phyloP scores from a whole-genome alignment of 2,113 vertebrate genomes.

The Nycticryphes semicollaris region DNA sequence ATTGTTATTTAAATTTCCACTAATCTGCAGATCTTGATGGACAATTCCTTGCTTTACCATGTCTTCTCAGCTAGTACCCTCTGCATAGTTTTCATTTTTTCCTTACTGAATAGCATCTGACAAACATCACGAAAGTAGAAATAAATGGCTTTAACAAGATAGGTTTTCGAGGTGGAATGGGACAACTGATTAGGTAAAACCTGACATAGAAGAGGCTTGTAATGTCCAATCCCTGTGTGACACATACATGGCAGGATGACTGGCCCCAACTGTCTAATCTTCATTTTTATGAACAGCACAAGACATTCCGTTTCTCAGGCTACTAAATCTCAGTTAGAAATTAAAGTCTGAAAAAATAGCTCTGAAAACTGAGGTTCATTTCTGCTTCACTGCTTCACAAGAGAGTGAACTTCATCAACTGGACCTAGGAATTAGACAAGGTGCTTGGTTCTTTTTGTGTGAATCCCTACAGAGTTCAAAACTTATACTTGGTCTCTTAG shows the following conservation, averaged over 20 bases:
- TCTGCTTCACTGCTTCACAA: not conserved
- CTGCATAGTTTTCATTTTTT: not conserved
- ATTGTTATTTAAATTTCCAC: not conserved
- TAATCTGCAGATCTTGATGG: not conserved
- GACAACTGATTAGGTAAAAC: conserved; percentile 37
- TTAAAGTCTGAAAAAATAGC: not conserved
- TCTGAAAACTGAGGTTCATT: conserved; percentile 11
- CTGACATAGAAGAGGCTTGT: conserved; percentile 15
- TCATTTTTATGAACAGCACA: conserved; percentile 44
- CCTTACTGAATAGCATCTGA: conserved; percentile 4
- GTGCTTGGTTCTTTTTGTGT: not conserved
- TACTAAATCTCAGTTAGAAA: conserved; percentile 49
- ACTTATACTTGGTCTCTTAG: not conserved
- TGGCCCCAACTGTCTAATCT: conserved; percentile 18
- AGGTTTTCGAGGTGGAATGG: conserved; percentile 27
- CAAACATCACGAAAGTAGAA: not conserved
- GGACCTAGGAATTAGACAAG: not conserved
- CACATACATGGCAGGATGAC: not conserved
- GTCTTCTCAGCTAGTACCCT: not conserved
- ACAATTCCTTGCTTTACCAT: not conserved
- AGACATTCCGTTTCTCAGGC: conserved; percentile 34
- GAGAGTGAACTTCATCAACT: not conserved
- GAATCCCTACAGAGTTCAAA: not conserved
- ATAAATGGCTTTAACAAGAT: conserved; percentile 42
- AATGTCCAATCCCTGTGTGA: not conserved